Conservation (phyloP, 2,888 invertebrate genomes). For the Dexiosoma caninum region DNA sequence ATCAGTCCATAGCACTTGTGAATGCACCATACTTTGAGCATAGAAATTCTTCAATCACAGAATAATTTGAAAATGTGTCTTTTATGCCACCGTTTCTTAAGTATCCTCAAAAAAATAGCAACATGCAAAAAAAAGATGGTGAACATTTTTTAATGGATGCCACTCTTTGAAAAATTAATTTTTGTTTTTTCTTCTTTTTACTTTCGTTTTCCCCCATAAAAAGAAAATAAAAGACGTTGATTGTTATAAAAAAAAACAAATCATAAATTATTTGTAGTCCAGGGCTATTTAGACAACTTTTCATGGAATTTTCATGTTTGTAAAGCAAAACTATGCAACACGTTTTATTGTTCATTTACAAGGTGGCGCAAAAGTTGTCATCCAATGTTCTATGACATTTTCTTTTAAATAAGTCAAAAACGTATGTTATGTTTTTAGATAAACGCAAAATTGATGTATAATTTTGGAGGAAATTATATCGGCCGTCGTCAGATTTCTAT, state of each 20-base stretch:
- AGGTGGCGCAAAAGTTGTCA: background rate
- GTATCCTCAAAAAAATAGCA: slow-evolving; percentile 28
- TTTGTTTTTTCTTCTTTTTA: slow-evolving; percentile 53
- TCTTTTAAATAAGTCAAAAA: background rate
- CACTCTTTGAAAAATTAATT: slow-evolving; percentile 66
- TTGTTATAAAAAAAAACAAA: slow-evolving; percentile 65
- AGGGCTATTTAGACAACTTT: slow-evolving; percentile 49
- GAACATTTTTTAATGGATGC: slow-evolving; percentile 65
- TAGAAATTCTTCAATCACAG: too few relatives aligned
- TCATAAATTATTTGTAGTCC: slow-evolving; percentile 37
- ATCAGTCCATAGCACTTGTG: too few relatives aligned
- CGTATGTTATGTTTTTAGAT: too few relatives aligned
- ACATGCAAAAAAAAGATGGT: slow-evolving; percentile 54
- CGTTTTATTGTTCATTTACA: background rate
- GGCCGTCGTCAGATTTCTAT: too few relatives aligned
- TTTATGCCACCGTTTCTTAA: slow-evolving; percentile 24
- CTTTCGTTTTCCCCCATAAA: slow-evolving; percentile 34
- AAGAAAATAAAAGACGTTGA: background rate
- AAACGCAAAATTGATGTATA: too few relatives aligned
- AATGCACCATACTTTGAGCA: too few relatives aligned
- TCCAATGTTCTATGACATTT: background rate
- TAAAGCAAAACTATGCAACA: background rate
- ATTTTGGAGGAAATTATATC: too few relatives aligned
- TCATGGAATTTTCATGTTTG: slow-evolving; percentile 17
- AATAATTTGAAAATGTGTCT: background rate